Percentiles rank a stretch among this genome's conserved stretches.
These are phyloP conservation scores for Hermaeophaga mercurialis DNA, from an alignment of 2,888 invertebrate species.

Conservation along the genomic window DNA sequence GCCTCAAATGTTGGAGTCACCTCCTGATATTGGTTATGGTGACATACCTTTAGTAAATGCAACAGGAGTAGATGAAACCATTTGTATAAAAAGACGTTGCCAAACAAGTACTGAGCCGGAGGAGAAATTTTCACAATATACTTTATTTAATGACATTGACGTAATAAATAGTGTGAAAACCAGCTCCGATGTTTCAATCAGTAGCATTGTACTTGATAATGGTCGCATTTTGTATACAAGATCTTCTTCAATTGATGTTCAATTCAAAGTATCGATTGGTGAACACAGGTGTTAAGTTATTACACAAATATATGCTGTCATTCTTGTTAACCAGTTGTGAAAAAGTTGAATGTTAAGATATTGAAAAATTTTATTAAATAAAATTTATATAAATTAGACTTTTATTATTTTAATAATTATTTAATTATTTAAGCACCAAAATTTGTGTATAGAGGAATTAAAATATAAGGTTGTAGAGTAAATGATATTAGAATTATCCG, in stretches of 20 bases:
- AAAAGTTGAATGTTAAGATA: too few species aligned
- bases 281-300: not conserved
- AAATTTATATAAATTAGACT: too few species aligned
- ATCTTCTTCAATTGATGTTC: not conserved
- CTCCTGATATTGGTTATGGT: not conserved
- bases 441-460: too few species aligned
- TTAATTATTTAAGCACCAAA: too few species aligned
- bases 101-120: not conserved
- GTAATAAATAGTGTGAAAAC: not conserved
- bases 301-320: too few species aligned
- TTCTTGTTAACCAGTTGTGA: too few species aligned
- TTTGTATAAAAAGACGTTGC: not conserved
- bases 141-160: not conserved
- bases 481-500: too few species aligned
- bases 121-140: not conserved
- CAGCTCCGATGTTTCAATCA: not conserved
- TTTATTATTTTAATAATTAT: too few species aligned
- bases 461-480: too few species aligned
- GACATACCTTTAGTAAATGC: not conserved
- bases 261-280: not conserved
- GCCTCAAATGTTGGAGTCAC: not conserved
- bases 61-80: not conserved
- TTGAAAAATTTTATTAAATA: too few species aligned
- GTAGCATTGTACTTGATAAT: not conserved
- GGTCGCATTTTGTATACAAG: not conserved